phyloP scores from a whole-genome alignment of 1,140 invertebrate genomes.

The Heliconius melpomene region DNA sequence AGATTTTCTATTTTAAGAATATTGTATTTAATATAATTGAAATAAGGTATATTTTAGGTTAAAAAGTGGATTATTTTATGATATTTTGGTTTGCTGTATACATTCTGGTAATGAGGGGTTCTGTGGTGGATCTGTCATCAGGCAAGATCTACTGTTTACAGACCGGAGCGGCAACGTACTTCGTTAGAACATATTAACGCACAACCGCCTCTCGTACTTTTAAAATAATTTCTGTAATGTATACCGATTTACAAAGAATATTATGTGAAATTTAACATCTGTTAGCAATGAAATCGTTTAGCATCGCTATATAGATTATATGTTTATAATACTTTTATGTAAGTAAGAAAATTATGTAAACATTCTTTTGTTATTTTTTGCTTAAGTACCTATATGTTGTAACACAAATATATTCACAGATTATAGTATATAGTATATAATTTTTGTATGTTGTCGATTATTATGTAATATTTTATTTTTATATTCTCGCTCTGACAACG shows the following conservation, averaged over 20 bases:
- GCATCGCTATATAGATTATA: conserved; percentile 29
- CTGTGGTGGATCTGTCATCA: conserved; percentile 70
- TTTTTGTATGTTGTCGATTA: background rate
- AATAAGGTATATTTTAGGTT: conserved; percentile 51
- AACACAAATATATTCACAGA: background rate
- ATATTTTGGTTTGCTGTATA: conserved; percentile 66
- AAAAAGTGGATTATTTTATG: conserved; percentile 60
- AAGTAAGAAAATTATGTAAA: conserved; percentile 34
- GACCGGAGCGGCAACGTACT: conserved; percentile 51
- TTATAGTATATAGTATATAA: background rate
- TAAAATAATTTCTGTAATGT: conserved; percentile 46
- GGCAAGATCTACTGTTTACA: conserved; percentile 63
- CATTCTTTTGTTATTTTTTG: conserved; percentile 15
- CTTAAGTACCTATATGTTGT: background rate
- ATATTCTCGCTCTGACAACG: too few species aligned
- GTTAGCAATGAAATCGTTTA: conserved; percentile 42
- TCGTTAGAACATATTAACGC: conserved; percentile 57
- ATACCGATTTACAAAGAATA: conserved; percentile 44
- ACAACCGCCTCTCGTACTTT: conserved; percentile 45
- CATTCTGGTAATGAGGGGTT: conserved; percentile 68
- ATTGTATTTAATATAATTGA: conserved; percentile 8
- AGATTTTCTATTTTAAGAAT: conserved; percentile 25
- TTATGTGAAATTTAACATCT: conserved; percentile 44
- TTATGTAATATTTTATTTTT: background rate
- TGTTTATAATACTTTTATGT: conserved; percentile 39